phyloP scores from a whole-genome alignment of 2,113 vertebrate species.

The Tyrannus savana region DNA sequence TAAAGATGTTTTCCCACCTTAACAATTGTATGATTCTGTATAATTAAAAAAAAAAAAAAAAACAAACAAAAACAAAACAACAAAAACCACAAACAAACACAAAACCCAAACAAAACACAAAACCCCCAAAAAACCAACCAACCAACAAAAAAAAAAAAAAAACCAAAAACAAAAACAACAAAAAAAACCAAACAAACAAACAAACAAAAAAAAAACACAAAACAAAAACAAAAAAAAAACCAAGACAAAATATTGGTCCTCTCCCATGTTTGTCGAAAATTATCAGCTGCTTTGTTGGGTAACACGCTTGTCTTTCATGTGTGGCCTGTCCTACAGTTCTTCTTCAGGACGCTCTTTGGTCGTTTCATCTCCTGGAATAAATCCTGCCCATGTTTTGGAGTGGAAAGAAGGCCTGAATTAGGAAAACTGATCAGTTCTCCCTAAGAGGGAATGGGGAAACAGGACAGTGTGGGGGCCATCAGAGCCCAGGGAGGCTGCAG shows the following conservation, averaged over 20 bases:
- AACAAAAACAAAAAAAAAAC: too few relatives aligned
- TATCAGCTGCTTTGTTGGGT: background rate
- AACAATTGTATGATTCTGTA: background rate
- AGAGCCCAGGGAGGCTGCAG: background rate
- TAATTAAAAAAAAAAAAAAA: too few relatives aligned
- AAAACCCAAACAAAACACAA: too few relatives aligned
- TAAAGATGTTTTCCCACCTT: background rate
- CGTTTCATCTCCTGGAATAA: background rate
- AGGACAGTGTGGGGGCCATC: background rate
- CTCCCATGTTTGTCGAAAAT: background rate
- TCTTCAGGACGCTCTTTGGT: background rate
- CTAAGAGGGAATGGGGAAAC: background rate
- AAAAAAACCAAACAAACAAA: too few relatives aligned
- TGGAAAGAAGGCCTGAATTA: background rate
- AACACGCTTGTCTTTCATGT: fast-evolving
- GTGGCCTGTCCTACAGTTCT: background rate
- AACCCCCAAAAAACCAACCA: too few relatives aligned
- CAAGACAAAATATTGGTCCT: background rate
- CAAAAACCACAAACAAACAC: too few relatives aligned
- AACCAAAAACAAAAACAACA: too few relatives aligned
- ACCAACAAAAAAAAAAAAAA: too few relatives aligned
- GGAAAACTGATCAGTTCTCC: background rate
- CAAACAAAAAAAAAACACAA: too few relatives aligned
- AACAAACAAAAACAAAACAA: too few relatives aligned
- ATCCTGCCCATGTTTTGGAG: fast-evolving